Evolutionary conservation across 1,140 invertebrate species (phyloP), one percentile per base, ranked within the genome.

Genomic region (Stenopsyche tienmushanensis): DNA sequence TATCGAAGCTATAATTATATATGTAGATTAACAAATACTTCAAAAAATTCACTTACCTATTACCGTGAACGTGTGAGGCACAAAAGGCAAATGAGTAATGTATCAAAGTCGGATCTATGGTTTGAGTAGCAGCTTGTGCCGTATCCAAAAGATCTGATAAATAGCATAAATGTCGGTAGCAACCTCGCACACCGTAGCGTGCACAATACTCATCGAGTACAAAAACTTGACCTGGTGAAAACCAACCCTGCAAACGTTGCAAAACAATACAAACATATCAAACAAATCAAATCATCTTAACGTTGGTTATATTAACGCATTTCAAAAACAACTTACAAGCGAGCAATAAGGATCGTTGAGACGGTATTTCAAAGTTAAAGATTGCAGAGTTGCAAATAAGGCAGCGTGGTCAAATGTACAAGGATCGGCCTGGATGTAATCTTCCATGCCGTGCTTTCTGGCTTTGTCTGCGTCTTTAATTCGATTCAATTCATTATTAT

Each of bases 31-130:
- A n/a, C n/a, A n/a, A n/a, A n/a, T n/a, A n/a, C n/a, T n/a, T n/a
- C n/a, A n/a, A n/a, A n/a, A n/a, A n/a, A n/a, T n/a, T n/a, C n/a
- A n/a, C n/a, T n/a, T 34, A 93, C 90, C 90, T 92, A 83, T 97
- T 97, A 67, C 97, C 97, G 78, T 98, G 94, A 8, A 99, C 97
- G 81, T 99, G 97, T 73, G 92, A 97, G 3, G 96, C 96, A 82
- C 97, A 99, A 81, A 98, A 99, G 20, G 96, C 96, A 83, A 98
- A 99, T 71, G 94, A 97, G 79, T 94, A 99, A 81, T 99, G 97
- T 74, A 99, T 97, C 42, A 99, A 83, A 1, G 95, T 99, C 0
- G 97, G 97, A 82, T 99, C 97, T 63, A 99, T 97, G 83, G 98
- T 94, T 64, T 93, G 83, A 10, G 74, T 73, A 55, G 93, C 93